Evolutionary conservation across 2,888 invertebrate genomes (phyloP).

Genomic region (Oligia latruncula): DNA sequence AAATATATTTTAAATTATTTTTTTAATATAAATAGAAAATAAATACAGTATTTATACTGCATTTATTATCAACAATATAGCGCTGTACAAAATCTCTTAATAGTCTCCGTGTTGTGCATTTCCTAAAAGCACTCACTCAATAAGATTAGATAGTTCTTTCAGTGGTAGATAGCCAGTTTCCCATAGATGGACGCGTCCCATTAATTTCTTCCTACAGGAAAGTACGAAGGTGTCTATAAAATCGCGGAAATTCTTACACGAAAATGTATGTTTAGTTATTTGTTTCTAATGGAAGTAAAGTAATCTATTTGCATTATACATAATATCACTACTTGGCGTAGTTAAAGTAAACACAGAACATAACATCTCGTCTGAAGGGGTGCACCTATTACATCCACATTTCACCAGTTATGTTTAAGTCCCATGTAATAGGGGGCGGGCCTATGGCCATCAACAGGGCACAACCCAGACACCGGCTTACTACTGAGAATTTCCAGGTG

Average conservation of each 20-base stretch:
- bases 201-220: slow-evolving; percentile 24
- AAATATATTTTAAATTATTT: too few species aligned
- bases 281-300: not conserved
- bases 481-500: not conserved
- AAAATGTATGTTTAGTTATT: not conserved
- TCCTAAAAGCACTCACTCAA: slow-evolving; percentile 25
- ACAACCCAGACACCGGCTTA: not conserved
- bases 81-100: not conserved
- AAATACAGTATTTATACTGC: too few species aligned
- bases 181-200: slow-evolving; percentile 30
- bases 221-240: slow-evolving; percentile 16
- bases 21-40: too few species aligned
- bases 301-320: not conserved
- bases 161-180: slow-evolving; percentile 37
- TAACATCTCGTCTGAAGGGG: not conserved
- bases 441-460: too few species aligned
- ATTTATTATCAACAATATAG: not conserved
- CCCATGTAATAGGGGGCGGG: not conserved
- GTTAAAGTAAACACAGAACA: not conserved
- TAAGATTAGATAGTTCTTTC: slow-evolving; percentile 40
- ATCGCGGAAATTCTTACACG: not conserved
- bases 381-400: not conserved
- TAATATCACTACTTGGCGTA: not conserved
- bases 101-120: not conserved
- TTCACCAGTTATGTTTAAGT: not conserved